These are phyloP conservation scores for Macrophya alboannulata DNA, from an alignment of 2,888 invertebrate genomes.

Conservation along the genomic window DNA sequence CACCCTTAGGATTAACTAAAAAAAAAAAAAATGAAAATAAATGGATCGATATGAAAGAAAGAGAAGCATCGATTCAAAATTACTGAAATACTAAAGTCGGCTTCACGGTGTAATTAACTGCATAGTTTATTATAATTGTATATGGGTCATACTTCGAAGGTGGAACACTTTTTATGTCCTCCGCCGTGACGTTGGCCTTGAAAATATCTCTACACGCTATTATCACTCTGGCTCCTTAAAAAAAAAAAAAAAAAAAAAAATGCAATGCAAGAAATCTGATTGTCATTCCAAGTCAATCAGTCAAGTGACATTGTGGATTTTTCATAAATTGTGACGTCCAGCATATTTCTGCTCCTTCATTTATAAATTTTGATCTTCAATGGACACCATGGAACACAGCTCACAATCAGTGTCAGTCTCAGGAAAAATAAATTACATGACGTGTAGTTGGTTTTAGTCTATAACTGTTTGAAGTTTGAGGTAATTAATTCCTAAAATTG, in stretches of 20 bases:
- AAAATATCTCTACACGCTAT: conserved; percentile 81
- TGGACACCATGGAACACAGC: no score
- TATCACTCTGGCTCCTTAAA: conserved; percentile 78
- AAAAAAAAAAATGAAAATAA: neutral
- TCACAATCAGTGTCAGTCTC: no score
- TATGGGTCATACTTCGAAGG: conserved; percentile 67
- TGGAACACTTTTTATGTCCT: conserved; percentile 74
- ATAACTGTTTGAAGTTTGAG: neutral
- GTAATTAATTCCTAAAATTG: neutral
- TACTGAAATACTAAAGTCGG: neutral
- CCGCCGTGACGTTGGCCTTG: conserved; percentile 78
- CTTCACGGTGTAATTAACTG: neutral
- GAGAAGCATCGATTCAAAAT: no score
- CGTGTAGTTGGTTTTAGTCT: neutral
- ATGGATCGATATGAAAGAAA: neutral
- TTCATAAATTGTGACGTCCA: no score
- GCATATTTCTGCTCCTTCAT: no score
- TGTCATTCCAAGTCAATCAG: neutral
- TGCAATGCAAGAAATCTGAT: neutral
- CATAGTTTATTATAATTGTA: neutral
- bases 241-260: no score
- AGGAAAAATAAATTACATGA: no score
- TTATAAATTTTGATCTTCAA: no score
- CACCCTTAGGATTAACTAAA: neutral
- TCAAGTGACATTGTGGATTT: no score